Conservation (phyloP, 2,113 vertebrate species). For the Antennarius striatus region DNA sequence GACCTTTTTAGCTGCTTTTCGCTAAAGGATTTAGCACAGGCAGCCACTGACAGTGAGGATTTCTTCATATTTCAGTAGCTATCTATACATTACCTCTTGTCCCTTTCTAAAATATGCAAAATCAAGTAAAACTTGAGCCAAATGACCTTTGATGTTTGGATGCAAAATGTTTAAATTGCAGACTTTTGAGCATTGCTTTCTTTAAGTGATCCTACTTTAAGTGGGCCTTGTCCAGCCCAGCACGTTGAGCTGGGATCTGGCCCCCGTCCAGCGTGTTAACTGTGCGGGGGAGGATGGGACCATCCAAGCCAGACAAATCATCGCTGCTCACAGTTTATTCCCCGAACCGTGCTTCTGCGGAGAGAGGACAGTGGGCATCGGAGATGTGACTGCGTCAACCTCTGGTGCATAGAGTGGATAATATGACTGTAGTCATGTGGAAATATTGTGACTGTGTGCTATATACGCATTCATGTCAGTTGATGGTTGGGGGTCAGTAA, state of each 20-base stretch:
- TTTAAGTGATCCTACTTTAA: background rate
- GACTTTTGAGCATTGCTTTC: too few species aligned
- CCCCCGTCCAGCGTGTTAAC: slow-evolving; percentile 47
- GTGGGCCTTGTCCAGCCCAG: slow-evolving; percentile 22
- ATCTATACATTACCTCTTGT: slow-evolving; percentile 50
- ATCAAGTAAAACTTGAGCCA: slow-evolving; percentile 35
- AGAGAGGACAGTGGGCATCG: slow-evolving; percentile 34
- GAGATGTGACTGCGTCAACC: slow-evolving; percentile 57
- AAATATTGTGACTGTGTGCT: background rate
- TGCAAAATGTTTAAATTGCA: slow-evolving; percentile 35
- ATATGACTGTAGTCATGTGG: slow-evolving; percentile 33
- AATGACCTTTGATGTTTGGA: slow-evolving; percentile 46
- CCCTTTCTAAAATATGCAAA: slow-evolving; percentile 23
- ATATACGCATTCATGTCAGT: slow-evolving; percentile 1
- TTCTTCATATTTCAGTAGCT: slow-evolving; percentile 18
- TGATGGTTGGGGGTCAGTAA: slow-evolving; percentile 21
- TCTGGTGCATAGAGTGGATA: slow-evolving; percentile 48
- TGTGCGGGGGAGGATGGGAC: slow-evolving; percentile 42
- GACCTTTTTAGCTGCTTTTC: slow-evolving; percentile 65
- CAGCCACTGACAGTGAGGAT: slow-evolving; percentile 18
- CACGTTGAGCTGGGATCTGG: slow-evolving; percentile 46
- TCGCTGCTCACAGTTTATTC: slow-evolving; percentile 44
- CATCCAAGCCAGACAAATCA: slow-evolving; percentile 50
- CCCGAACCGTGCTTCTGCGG: slow-evolving; percentile 39
- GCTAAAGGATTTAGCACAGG: slow-evolving; percentile 30